Percentiles rank a stretch among this genome's conserved stretches.
Conservation (phyloP, 2,888 invertebrate genomes). For the Drosophila subsilvestris region DNA sequence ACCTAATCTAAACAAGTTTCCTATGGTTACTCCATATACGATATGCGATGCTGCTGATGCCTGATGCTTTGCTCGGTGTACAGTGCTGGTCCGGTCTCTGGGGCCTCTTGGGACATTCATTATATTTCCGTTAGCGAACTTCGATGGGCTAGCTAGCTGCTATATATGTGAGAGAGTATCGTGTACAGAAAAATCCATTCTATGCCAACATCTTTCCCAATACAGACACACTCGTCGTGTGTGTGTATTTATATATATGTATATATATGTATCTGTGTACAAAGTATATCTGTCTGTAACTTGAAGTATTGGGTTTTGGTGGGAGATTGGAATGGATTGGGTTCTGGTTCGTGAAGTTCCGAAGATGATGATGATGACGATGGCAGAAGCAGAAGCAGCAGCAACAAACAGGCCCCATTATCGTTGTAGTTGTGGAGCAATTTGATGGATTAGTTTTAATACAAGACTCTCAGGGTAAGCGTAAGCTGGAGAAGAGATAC, state of each 20-base stretch:
- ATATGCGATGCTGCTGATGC: conserved; percentile 28
- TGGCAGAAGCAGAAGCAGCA: conserved; percentile 15
- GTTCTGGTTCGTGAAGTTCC: conserved; percentile 42
- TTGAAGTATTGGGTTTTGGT: conserved; percentile 63
- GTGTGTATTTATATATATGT: conserved; percentile 38
- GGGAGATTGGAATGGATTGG: conserved; percentile 45
- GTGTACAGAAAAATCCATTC: conserved; percentile 52
- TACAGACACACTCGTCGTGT: conserved; percentile 56
- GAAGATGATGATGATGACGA: conserved; percentile 35
- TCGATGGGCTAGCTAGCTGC: conserved; percentile 27
- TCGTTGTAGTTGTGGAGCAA: conserved; percentile 69
- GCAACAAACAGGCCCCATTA: conserved; percentile 56
- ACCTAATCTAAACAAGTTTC: conserved; percentile 66
- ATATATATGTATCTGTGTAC: conserved; percentile 12
- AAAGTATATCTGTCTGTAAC: conserved; percentile 56
- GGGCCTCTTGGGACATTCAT: conserved; percentile 58
- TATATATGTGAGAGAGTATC: conserved; percentile 6
- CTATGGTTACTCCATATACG: conserved; percentile 40
- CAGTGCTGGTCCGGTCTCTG: conserved; percentile 37
- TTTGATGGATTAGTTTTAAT: conserved; percentile 79
- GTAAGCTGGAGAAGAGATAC: conserved; percentile 29
- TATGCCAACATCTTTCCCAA: conserved; percentile 49
- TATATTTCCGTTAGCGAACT: conserved; percentile 57
- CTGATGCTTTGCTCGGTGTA: conserved; percentile 13
- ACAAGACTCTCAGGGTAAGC: conserved; percentile 41